A percentile compares a stretch with the other conserved stretches of the same genome.
Conservation (phyloP, 2,888 invertebrate species). For the Chalcis sispes region DNA sequence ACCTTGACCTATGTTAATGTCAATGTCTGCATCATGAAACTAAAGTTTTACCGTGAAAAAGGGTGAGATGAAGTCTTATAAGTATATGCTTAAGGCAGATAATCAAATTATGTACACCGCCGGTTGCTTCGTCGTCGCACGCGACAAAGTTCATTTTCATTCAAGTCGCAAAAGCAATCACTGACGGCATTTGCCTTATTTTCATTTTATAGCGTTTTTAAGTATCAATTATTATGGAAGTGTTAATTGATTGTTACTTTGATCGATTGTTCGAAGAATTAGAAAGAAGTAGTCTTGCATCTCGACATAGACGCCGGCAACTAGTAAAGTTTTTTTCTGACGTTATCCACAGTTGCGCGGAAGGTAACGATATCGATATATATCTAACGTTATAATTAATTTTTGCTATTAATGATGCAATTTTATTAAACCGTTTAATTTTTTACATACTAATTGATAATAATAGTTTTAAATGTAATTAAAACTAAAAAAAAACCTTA, state of each 20-base stretch:
- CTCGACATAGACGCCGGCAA: constrained; percentile 83
- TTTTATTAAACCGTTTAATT: too few species aligned
- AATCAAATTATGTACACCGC: constrained; percentile 68
- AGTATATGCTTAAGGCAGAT: constrained; percentile 62
- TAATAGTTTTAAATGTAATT: too few species aligned
- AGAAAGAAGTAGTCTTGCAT: constrained; percentile 85
- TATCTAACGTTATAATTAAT: too few species aligned
- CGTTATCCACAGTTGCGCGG: constrained; percentile 85
- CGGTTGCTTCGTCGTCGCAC: constrained; percentile 49
- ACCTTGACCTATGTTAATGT: constrained; percentile 38
- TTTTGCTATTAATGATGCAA: too few species aligned
- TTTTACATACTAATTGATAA: too few species aligned
- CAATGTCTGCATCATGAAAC: constrained; percentile 31
- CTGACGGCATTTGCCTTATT: too few species aligned
- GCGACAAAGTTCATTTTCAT: constrained; percentile 27
- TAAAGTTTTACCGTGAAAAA: constrained; percentile 30
- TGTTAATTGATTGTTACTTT: constrained; percentile 87
- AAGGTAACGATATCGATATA: constrained; percentile 76
- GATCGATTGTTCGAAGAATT: constrained; percentile 85
- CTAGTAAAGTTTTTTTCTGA: constrained; percentile 88
- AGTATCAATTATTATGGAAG: constrained; percentile 81
- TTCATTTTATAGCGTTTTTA: neutral
- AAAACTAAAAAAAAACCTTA: too few species aligned
- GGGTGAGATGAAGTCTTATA: constrained; percentile 64
- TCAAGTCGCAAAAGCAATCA: neutral